A percentile compares a stretch with the other conserved stretches of the same genome.
Conservation (phyloP, 2,888 invertebrate species). For the Drosophila barbarae region DNA sequence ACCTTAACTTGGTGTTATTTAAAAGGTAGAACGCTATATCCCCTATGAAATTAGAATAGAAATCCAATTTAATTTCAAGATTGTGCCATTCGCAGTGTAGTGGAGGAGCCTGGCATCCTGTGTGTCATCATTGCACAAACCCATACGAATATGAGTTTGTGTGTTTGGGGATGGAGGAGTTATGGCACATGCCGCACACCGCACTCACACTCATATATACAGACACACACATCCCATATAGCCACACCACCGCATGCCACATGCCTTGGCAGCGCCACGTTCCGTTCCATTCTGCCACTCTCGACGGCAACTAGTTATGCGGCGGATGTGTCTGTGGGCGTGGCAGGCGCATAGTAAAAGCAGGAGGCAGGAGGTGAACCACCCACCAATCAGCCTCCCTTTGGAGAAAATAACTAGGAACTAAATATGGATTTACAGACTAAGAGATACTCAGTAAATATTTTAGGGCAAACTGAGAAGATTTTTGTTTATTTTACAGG, state of each 20-base stretch:
- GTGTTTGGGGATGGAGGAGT: constrained; percentile 18
- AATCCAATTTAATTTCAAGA: constrained; percentile 13
- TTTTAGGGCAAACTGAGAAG: too few species aligned
- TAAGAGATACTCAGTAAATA: not conserved
- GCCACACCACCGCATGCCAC: constrained; percentile 35
- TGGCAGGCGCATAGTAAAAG: constrained; percentile 21
- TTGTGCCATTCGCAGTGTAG: constrained; percentile 25
- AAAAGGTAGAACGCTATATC: not conserved
- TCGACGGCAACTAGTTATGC: constrained; percentile 47
- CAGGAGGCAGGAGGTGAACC: constrained; percentile 8
- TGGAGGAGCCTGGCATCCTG: constrained; percentile 24
- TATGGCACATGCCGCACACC: constrained; percentile 37
- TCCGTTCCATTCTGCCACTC: constrained; percentile 43
- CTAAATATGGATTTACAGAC: not conserved
- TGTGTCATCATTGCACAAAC: constrained; percentile 37
- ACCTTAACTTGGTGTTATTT: not conserved
- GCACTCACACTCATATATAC: constrained; percentile 6
- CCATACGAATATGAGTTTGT: constrained; percentile 18
- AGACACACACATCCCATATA: not conserved
- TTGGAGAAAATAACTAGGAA: constrained; percentile 21
- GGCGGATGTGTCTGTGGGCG: constrained; percentile 46
- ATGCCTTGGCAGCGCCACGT: constrained; percentile 41
- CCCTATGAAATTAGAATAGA: constrained; percentile 13
- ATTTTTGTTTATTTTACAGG: not conserved
- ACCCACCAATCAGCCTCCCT: constrained; percentile 32